These are phyloP conservation scores for Oreonectes daqikongensis DNA, from an alignment of 2,797 vertebrate genomes.

Conservation along the genomic window DNA sequence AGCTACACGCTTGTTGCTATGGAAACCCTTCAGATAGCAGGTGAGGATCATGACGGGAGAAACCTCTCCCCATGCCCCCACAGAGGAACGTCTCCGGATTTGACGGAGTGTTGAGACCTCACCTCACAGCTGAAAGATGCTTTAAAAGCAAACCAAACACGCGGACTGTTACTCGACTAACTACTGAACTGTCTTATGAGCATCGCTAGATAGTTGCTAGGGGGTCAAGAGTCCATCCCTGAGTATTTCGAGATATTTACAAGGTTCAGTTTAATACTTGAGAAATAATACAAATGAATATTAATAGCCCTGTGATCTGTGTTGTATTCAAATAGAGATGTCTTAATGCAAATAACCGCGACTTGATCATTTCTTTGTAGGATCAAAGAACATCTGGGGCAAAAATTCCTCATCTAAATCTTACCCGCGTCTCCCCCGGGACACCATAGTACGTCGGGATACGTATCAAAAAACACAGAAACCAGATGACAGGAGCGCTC, in stretches of 20 bases:
- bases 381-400: background rate
- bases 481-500: slow-evolving; percentile 17
- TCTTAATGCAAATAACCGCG: background rate
- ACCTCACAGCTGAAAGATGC: background rate
- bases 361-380: background rate
- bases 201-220: background rate
- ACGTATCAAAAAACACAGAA: slow-evolving; percentile 7
- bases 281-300: too few relatives aligned
- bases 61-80: slow-evolving; percentile 38
- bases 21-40: slow-evolving; percentile 69
- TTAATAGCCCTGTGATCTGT: background rate
- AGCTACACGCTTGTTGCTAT: slow-evolving; percentile 72
- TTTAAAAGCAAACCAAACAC: background rate
- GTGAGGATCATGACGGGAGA: slow-evolving; percentile 52
- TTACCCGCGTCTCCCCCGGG: background rate
- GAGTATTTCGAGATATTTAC: too few relatives aligned
- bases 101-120: background rate
- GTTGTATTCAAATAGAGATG: background rate
- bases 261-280: too few relatives aligned
- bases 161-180: background rate
- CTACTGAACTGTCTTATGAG: background rate
- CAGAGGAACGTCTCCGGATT: background rate
- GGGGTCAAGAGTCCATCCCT: background rate
- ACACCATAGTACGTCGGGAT: slow-evolving; percentile 4
- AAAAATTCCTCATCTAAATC: slow-evolving; percentile 2